Base-by-base conservation (phyloP, 2,888 invertebrate species). In the Agrochola lota region DNA sequence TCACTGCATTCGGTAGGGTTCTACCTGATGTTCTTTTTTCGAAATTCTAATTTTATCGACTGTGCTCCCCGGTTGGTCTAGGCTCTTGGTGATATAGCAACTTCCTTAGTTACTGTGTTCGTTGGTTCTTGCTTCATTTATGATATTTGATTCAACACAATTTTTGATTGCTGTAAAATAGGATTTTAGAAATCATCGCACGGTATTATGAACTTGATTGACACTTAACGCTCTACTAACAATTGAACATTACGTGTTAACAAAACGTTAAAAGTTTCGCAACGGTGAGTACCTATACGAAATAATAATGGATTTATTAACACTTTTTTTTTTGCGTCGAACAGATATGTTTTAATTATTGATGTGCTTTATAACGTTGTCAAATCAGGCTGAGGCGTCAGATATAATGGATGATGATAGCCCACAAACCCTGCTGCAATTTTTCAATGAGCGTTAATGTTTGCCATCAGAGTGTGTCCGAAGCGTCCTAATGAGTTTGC, bases 401-500 rank as follows among this genome's bases (percentile, higher is more conserved):
- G 85, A 86, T 73, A 88, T 90, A 90, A 92, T 92, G 90, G 90
- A 92, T 91, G 89, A 90, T 91, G 90, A 92, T 91, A 90, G 87
- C 88, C 88, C 43, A 77, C 78, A 87, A 90, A 88, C 77, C 88
- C 86, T 84, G 85, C 88, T 82, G 91, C 91, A 91, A 94, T 93
- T 91, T 92, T 92, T 94, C 93, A 94, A 91, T 92, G 88, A 91
- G 74, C 87, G 86, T 88, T 91, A 92, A 92, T 91, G 89, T 90
- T 90, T 85, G 84, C 85, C 86, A 88, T 89, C 90, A 86, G 75
- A 72, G 78, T 85, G 87, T 87, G 80, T 86, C 88, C 90, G 91
- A 91, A 91, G 89, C 86, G 85, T 83, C 91, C 91, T 95, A 95
- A 95, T 95, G 94, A 94, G 91, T 90, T 88, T 89, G 87, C 87